Evolutionary conservation across 2,113 vertebrate genomes (phyloP).

Genomic region (Elgaria multicarinata): DNA sequence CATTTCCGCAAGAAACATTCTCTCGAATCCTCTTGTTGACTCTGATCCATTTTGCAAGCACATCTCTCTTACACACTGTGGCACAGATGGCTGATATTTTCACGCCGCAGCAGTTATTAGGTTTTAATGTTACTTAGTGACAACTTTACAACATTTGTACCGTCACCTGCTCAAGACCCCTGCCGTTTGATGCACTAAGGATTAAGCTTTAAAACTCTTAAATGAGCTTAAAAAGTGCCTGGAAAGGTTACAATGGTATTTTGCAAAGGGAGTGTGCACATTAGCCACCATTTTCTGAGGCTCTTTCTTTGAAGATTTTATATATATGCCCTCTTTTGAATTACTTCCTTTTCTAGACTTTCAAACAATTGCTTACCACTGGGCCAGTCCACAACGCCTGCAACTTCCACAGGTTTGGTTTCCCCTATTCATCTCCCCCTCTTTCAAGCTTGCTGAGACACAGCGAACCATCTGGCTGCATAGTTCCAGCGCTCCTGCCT

Average conservation of each 20-base stretch:
- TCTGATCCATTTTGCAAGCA: conserved; percentile 59
- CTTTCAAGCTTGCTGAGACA: not conserved
- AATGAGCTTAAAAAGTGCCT: not conserved
- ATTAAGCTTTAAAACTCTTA: conserved; percentile 25
- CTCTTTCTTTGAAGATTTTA: not conserved
- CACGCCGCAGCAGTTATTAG: conserved; percentile 38
- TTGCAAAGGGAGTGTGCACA: not conserved
- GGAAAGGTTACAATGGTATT: conserved; percentile 30
- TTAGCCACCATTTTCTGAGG: not conserved
- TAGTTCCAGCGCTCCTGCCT: not conserved
- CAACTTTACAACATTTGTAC: conserved; percentile 22
- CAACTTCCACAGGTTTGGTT: not conserved
- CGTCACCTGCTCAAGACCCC: not conserved
- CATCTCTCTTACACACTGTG: conserved; percentile 48
- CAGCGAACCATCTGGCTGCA: not conserved
- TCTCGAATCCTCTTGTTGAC: conserved; percentile 35
- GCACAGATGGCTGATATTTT: conserved; percentile 65
- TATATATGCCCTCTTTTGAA: not conserved
- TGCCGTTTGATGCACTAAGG: conserved; percentile 21
- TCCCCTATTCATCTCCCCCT: not conserved
- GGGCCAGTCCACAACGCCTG: not conserved
- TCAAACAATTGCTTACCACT: not conserved
- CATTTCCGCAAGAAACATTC: not conserved
- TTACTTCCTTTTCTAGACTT: not conserved
- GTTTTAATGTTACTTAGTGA: conserved; percentile 30